Conservation (phyloP, 2,113 vertebrate species). For the Actenoides lindsayi region DNA sequence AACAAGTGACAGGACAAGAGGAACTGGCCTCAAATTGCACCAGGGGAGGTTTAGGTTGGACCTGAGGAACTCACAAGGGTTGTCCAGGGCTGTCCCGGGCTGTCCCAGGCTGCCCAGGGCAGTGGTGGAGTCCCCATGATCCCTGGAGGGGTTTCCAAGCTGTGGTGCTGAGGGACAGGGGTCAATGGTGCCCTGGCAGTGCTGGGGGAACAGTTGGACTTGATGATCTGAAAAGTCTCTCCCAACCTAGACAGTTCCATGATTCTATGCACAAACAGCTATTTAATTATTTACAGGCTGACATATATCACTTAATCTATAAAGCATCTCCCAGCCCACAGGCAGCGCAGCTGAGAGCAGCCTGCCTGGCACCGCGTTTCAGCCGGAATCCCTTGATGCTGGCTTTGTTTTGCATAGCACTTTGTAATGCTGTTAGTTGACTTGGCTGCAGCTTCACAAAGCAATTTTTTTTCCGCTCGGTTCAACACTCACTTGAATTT, state of each 20-base stretch:
- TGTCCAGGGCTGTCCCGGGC: too few species aligned
- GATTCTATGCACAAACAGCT: neutral
- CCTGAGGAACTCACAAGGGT: neutral
- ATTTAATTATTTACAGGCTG: neutral
- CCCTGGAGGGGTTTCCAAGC: too few species aligned
- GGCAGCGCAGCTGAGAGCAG: neutral
- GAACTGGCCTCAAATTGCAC: neutral
- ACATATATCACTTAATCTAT: neutral
- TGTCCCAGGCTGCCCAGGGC: too few species aligned
- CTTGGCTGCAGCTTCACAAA: slow-evolving; percentile 64
- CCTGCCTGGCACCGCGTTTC: neutral
- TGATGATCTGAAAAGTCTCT: neutral
- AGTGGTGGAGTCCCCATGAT: too few species aligned
- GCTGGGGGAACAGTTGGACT: too few species aligned
- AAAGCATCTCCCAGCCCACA: neutral
- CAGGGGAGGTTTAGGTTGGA: neutral
- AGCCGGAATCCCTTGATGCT: slow-evolving; percentile 5
- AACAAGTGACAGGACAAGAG: neutral
- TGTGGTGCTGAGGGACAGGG: neutral
- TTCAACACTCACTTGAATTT: slow-evolving; percentile 33
- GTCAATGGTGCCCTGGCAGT: neutral
- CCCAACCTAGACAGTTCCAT: neutral
- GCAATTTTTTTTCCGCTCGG: neutral
- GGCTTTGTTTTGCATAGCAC: slow-evolving; percentile 65
- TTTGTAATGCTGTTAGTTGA: slow-evolving; percentile 48